Evolutionary conservation across 64 coral and sea anemone genomes (phyloP).

Genomic region (Stylophora pistillata): DNA sequence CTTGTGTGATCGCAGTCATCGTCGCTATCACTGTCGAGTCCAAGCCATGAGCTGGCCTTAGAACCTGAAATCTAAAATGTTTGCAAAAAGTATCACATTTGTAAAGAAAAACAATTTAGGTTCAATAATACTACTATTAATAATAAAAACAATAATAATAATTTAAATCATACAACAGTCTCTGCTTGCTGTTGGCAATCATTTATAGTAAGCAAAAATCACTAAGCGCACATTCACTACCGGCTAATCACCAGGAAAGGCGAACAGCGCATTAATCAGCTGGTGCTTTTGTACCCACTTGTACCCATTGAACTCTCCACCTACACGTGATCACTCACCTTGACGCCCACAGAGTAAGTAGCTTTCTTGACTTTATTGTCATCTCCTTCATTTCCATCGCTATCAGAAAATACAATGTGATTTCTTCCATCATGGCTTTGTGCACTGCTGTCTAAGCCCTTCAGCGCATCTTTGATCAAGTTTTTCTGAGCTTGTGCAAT

Average conservation of each 20-base stretch:
- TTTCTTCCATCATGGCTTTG: slow-evolving; percentile 7
- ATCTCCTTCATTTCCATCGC: neutral
- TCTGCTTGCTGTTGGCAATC: too few species aligned
- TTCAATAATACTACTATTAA: too few species aligned
- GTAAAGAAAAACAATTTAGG: too few species aligned
- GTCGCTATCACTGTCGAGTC: slow-evolving; percentile 67
- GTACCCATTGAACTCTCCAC: too few species aligned
- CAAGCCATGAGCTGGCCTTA: slow-evolving; percentile 84
- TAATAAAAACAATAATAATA: too few species aligned
- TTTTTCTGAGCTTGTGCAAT: slow-evolving; percentile 31
- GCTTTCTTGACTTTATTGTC: neutral
- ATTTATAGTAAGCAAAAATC: too few species aligned
- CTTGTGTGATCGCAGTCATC: slow-evolving; percentile 27
- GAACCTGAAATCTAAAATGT: slow-evolving; percentile 79
- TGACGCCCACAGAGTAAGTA: slow-evolving; percentile 12
- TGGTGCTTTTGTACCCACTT: too few species aligned
- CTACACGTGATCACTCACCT: neutral
- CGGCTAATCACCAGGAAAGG: too few species aligned
- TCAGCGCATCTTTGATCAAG: slow-evolving; percentile 62
- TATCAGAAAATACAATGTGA: slow-evolving; percentile 75
- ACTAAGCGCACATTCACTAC: too few species aligned
- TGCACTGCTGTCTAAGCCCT: slow-evolving; percentile 38
- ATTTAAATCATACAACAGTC: too few species aligned
- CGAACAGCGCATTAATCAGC: too few species aligned
- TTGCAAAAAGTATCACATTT: neutral